Evolutionary conservation across 2,888 invertebrate genomes (phyloP), one percentile per base, ranked within the genome.

Genomic region (Heliconius charithonia): DNA sequence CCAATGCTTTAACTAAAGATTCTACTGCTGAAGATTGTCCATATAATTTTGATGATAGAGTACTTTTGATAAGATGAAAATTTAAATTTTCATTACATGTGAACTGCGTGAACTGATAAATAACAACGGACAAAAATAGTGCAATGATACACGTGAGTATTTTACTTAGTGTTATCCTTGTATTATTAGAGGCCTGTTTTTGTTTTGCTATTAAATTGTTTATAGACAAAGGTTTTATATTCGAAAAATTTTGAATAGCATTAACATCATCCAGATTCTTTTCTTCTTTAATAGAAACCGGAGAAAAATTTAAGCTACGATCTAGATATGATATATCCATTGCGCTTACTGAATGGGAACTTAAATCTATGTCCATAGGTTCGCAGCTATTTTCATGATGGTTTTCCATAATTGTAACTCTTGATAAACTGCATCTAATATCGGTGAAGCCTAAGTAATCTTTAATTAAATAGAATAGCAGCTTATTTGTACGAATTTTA

Each of bases 321-420:
- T 88, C 88, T 80, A 83, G 84, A 63, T 84, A 87, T 12, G 93
- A 92, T 82, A 91, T 87, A 76, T 93, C 93, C 90, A 91, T 91
- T 32, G 86, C 87, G 81, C 82, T 87, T 70, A 83, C 81, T 22
- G 94, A 94, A 85, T 88, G 87, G 72, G 82, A 81, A 85, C 94
- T 94, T 73, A 89, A 77, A 85, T 95, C 94, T 74, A 95, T 85
- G 72, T 95, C 94, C 94, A 95, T 95, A 13, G 94, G 93, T 82
- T 94, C 94, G 82, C 81, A 90, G 82, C 89, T 92, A 51, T 83
- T 77, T 80, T 90, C 84, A 75, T 80, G 69, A 45, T 63, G 32
- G 41, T 78, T 73, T 77, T 79, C 81, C 80, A 81, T 74, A 27
- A 25, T 63, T 12, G 25, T 41, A 69, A 41, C 4, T 37, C 13